phyloP scores from a whole-genome alignment of 2,888 invertebrate genomes.

The Yponomeuta sedellus region DNA sequence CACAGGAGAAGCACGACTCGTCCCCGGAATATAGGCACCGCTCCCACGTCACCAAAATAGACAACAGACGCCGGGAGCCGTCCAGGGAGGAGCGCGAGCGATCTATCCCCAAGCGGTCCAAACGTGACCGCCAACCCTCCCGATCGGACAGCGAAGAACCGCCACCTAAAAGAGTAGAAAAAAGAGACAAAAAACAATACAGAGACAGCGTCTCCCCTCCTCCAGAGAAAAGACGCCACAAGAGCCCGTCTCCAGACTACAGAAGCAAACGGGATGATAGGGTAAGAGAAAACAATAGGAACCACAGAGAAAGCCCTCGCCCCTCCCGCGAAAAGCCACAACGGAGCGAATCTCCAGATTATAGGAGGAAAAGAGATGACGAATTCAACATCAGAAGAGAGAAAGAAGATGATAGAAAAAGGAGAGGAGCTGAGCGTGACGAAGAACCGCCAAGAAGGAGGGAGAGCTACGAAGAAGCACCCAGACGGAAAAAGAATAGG shows the following conservation, averaged over 20 bases:
- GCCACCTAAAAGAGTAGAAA: slow-evolving; percentile 31
- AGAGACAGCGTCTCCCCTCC: slow-evolving; percentile 51
- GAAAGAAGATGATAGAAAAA: slow-evolving; percentile 29
- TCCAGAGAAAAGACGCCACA: slow-evolving; percentile 52
- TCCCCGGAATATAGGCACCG: slow-evolving; percentile 48
- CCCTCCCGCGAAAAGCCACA: slow-evolving; percentile 33
- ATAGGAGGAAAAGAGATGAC: slow-evolving; percentile 33
- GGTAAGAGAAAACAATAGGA: slow-evolving; percentile 27
- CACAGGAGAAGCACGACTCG: slow-evolving; percentile 27
- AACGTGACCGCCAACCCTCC: slow-evolving; percentile 39
- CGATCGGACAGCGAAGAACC: slow-evolving; percentile 45
- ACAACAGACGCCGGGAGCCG: slow-evolving; percentile 44
- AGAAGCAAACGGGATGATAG: slow-evolving; percentile 37
- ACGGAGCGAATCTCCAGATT: slow-evolving; percentile 38
- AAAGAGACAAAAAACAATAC: slow-evolving; percentile 37
- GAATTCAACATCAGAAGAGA: slow-evolving; percentile 31
- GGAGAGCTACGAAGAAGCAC: slow-evolving; percentile 21
- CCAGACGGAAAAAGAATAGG: background rate
- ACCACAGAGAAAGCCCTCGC: slow-evolving; percentile 33
- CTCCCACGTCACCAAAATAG: slow-evolving; percentile 54
- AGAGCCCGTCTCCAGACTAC: slow-evolving; percentile 44
- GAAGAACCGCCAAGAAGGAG: slow-evolving; percentile 32
- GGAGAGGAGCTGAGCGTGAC: slow-evolving; percentile 26
- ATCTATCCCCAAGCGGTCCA: slow-evolving; percentile 38
- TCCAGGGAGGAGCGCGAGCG: slow-evolving; percentile 38